Percentiles rank a stretch among this genome's conserved stretches.
phyloP scores from a whole-genome alignment of 92 coral and sea anemone species.

The Palythoa grandis region DNA sequence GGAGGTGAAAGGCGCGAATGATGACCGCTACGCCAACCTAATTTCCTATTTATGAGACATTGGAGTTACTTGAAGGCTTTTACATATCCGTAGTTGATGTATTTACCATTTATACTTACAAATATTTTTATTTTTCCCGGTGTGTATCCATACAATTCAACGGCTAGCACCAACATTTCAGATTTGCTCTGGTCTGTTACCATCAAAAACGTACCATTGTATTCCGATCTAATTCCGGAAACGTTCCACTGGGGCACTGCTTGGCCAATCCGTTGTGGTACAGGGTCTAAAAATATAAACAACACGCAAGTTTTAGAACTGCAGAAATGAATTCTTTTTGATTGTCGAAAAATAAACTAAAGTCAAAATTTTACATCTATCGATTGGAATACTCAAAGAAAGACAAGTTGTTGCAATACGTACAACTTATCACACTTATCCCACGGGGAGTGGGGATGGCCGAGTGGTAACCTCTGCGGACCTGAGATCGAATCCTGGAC shows the following conservation, averaged over 20 bases:
- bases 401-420: too few relatives aligned
- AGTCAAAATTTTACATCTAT: too few relatives aligned
- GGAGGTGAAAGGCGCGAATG: too few relatives aligned
- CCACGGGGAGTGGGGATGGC: too few relatives aligned
- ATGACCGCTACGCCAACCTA: too few relatives aligned
- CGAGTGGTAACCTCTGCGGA: too few relatives aligned
- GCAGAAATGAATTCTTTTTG: too few relatives aligned
- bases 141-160: constrained; percentile 73
- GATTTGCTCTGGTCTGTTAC: constrained; percentile 56
- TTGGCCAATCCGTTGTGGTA: constrained; percentile 64
- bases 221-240: constrained; percentile 47
- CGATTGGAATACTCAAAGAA: too few relatives aligned
- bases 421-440: too few relatives aligned
- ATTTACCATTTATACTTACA: constrained; percentile 52
- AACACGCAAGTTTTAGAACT: not conserved
- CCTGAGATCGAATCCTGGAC: too few relatives aligned
- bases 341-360: not conserved
- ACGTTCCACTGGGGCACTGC: constrained; percentile 84
- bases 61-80: not conserved
- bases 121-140: constrained; percentile 71
- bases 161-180: constrained; percentile 66
- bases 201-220: constrained; percentile 71
- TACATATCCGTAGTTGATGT: not conserved
- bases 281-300: constrained; percentile 58
- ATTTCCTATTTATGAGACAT: too few relatives aligned